A percentile compares a stretch with the other conserved stretches of the same genome.
phyloP scores from a whole-genome alignment of 2,113 vertebrate species.

The Sinocyclocheilus rhinocerous region DNA sequence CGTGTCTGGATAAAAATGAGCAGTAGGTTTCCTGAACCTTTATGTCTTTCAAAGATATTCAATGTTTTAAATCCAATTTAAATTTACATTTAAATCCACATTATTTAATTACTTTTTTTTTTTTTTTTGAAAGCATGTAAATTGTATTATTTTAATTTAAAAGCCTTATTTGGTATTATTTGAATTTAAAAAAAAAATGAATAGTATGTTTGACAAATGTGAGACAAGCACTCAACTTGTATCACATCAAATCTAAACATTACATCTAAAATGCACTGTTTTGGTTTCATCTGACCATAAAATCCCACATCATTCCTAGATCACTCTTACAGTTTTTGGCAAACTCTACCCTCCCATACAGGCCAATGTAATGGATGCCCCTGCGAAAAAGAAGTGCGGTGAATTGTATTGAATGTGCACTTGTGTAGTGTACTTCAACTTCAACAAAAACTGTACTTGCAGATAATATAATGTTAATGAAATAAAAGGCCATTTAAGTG shows the following conservation, averaged over 20 bases:
- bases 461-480: background rate
- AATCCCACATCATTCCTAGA: background rate
- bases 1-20: background rate
- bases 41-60: background rate
- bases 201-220: background rate
- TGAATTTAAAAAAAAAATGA: background rate
- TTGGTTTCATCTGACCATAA: background rate
- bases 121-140: background rate
- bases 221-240: background rate
- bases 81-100: background rate
- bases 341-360: no score
- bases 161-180: background rate
- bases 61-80: background rate
- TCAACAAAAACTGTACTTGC: background rate
- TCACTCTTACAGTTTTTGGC: background rate
- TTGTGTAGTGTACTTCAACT: background rate
- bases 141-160: background rate
- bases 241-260: background rate
- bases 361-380: background rate
- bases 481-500: background rate
- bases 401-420: background rate
- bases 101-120: background rate
- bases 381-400: background rate
- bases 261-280: no score
- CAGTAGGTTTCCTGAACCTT: background rate